A percentile compares a stretch with the other conserved stretches of the same genome.
Evolutionary conservation across 1,140 invertebrate genomes (phyloP).

Genomic region (Drosophila seguyi): DNA sequence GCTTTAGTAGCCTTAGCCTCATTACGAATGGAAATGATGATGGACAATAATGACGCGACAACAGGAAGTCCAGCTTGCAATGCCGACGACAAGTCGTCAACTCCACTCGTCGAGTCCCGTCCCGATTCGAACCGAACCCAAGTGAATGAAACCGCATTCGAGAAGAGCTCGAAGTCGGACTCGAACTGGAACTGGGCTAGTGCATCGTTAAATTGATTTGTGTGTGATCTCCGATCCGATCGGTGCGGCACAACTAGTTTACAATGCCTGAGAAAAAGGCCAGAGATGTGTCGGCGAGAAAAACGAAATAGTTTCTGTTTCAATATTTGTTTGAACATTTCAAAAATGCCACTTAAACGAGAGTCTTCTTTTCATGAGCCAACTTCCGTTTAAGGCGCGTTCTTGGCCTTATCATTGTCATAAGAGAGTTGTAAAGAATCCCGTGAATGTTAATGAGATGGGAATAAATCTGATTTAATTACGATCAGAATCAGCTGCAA

Average conservation of each 20-base stretch:
- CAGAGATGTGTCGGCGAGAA: constrained; percentile 24
- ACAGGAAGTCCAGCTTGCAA: constrained; percentile 76
- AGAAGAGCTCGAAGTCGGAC: constrained; percentile 25
- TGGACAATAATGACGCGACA: constrained; percentile 84
- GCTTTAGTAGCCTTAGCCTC: constrained; percentile 80
- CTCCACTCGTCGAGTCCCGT: constrained; percentile 22
- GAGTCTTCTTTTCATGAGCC: constrained; percentile 41
- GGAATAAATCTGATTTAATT: constrained; percentile 50
- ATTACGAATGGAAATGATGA: constrained; percentile 84
- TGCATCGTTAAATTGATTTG: constrained; percentile 83
- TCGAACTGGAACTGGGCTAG: constrained; percentile 74
- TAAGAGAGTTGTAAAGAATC: constrained; percentile 79
- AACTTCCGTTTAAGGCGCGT: constrained; percentile 70
- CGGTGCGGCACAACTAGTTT: constrained; percentile 63
- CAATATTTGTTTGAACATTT: constrained; percentile 64
- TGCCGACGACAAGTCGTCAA: constrained; percentile 49
- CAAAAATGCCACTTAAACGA: constrained; percentile 67
- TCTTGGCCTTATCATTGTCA: constrained; percentile 59
- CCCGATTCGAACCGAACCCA: constrained; percentile 39
- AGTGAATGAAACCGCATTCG: constrained; percentile 52
- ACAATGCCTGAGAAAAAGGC: constrained; percentile 73
- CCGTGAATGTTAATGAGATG: constrained; percentile 24
- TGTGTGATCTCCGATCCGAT: constrained; percentile 57
- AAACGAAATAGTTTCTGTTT: constrained; percentile 64
- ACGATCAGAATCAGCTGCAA: constrained; percentile 43